Base-by-base conservation (phyloP, 2,888 invertebrate genomes). In the Leuctra nigra region DNA sequence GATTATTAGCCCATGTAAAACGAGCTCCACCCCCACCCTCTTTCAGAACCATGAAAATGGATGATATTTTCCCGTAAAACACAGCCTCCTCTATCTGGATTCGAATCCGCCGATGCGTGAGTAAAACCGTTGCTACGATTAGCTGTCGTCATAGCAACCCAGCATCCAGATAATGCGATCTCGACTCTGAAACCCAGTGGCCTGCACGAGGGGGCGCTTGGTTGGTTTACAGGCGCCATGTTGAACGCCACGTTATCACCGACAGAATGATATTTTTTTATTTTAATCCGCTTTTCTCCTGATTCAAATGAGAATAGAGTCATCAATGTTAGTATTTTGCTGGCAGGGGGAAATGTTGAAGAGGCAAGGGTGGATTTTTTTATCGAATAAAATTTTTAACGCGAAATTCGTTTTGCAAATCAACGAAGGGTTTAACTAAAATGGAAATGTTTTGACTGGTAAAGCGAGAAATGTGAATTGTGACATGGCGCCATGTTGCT, bases 101-200 rank as follows among this genome's bases (percentile, higher is more conserved):
- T n/a, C n/a, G n/a, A n/a, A n/a, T n/a, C n/a, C n/a, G n/a, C n/a
- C n/a, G n/a, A n/a, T n/a, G n/a, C n/a, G n/a, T n/a, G n/a, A n/a
- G n/a, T n/a, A n/a, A n/a, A n/a, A n/a, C n/a, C n/a, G n/a, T n/a
- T 72, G 72, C 71, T 70, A 71, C 74, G 75, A 76, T 77, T 76
- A 77, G 75, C 77, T 75, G 76, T 78, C 75, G 73, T 77, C 75
- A 77, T 77, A 77, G 77, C 73, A 77, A 77, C 77, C 75, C 73
- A 53, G 72, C 77, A 75, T 74, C 24, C 55, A 72, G 75, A 75
- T 77, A 75, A 77, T 75, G 74, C 75, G 74, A 75, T 75, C 75
- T 72, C 57, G 61, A 59, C 47, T 56, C 52, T 58, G 59, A 57
- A 57, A 55, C 68, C 68, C 67, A 68, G 66, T 66, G 66, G 65